Conservation (phyloP, 1,140 invertebrate genomes). For the Sinella curviseta region DNA sequence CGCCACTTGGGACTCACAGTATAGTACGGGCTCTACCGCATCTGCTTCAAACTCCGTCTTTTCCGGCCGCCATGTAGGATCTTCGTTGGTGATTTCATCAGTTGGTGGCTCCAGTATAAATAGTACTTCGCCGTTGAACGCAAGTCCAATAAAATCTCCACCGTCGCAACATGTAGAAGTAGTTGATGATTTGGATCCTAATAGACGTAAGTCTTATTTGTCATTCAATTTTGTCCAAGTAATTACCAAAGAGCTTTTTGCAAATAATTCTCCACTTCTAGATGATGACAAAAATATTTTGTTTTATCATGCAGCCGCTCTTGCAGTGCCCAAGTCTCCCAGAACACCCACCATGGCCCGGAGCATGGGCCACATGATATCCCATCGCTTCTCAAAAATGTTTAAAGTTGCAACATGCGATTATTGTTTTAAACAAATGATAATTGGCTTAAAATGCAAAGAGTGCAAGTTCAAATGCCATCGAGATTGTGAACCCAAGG, state of each 20-base stretch:
- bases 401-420: slow-evolving; percentile 88
- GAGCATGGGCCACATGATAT: slow-evolving; percentile 85
- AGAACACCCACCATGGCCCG: slow-evolving; percentile 65
- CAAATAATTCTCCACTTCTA: background rate
- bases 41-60: slow-evolving; percentile 9
- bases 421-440: slow-evolving; percentile 87
- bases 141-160: slow-evolving; percentile 69
- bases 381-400: slow-evolving; percentile 84
- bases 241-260: too few species aligned
- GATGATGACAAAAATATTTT: background rate
- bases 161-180: slow-evolving; percentile 51
- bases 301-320: slow-evolving; percentile 53
- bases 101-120: background rate
- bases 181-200: slow-evolving; percentile 48
- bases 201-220: slow-evolving; percentile 55
- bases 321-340: slow-evolving; percentile 74
- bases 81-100: slow-evolving; percentile 31
- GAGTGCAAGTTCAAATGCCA: slow-evolving; percentile 95
- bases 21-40: slow-evolving; percentile 2
- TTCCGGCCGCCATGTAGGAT: background rate
- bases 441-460: slow-evolving; percentile 86
- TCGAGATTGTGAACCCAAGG: slow-evolving; percentile 84
- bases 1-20: slow-evolving; percentile 30
- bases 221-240: background rate
- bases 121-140: slow-evolving; percentile 59